Base-by-base conservation (phyloP, 2,888 invertebrate species). In the Teleiodes luculella region DNA sequence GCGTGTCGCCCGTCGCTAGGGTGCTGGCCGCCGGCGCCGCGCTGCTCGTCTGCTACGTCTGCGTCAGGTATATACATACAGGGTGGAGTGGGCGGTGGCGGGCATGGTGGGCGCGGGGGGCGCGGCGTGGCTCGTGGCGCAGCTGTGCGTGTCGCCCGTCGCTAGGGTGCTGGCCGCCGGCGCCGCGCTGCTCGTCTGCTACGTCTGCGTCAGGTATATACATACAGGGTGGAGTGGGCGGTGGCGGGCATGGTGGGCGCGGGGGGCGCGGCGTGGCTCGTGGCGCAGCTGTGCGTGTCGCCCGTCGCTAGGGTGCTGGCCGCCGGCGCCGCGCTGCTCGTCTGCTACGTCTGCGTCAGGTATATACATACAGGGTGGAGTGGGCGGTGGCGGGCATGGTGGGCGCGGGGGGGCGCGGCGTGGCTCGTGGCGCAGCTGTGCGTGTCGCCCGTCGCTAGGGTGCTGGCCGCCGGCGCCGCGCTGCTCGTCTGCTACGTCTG, bases 281-380 rank as follows among this genome's bases (percentile, higher is more conserved):
- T 94, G 51, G 94, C 95, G 67, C 95, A 96, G 82, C 83, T 96
- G 62, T 95, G 94, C 72, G 92, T 93, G 37, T 93, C 95, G 73
- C 93, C 96, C 30, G 92, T 95, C 52, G 92, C 95, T 62, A 91
- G 96, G 57, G 95, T 96, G 82, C 88, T 95, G 20, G 95, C 95
- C 52, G 95, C 95, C 56, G 96, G 97, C 60, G 91, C 93, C 48
- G 96, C 96, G 45, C 91, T 96, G 52, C 91, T 97, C 62, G 92
- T 96, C 58, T 94, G 95, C 71, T 97, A 97, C 73, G 92, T 97
- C 56, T 96, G 96, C 65, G 91, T 96, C 74, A 94, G 94, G 95
- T 95, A 48, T 53, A 39, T 43, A 16, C 24, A 24, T 24, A n/a
- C n/a, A n/a, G 10, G 93, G 94, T 30, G 92, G 94, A 54, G 92